Evolutionary conservation across 2,113 vertebrate species (phyloP).

Genomic region (Dermatemys mawii): DNA sequence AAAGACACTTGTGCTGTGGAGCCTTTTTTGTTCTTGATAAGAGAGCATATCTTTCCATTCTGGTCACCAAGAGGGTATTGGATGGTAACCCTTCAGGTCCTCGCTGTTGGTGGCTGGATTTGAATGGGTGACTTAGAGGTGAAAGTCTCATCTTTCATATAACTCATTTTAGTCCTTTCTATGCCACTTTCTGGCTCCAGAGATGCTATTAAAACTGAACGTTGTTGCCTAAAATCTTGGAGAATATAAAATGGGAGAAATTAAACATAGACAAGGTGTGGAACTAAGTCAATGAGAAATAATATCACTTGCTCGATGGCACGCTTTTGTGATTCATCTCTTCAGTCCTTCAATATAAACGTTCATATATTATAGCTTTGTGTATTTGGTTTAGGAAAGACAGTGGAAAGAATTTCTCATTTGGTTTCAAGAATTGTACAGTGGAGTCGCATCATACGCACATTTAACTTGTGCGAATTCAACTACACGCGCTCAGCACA

Average conservation of each 20-base stretch:
- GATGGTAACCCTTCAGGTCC: not conserved
- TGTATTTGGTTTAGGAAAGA: not conserved
- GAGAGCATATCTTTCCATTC: not conserved
- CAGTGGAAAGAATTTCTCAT: not conserved
- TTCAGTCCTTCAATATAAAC: not conserved
- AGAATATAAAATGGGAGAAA: not conserved
- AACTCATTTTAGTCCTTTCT: not conserved
- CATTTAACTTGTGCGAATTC: too few species aligned
- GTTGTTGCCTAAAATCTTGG: not conserved
- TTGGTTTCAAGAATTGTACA: not conserved
- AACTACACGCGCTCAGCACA: too few species aligned
- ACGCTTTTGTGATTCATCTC: not conserved
- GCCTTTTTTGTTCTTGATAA: not conserved
- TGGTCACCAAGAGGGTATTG: not conserved
- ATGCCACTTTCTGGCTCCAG: not conserved
- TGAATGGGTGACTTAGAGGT: not conserved
- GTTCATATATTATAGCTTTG: not conserved
- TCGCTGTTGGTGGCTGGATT: constrained; percentile 19
- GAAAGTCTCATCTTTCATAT: not conserved
- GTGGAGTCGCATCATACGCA: too few species aligned
- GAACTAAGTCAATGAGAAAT: not conserved
- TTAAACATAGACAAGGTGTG: fast-evolving
- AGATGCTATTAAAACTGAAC: fast-evolving
- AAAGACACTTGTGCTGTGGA: not conserved
- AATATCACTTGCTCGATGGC: fast-evolving